These are phyloP conservation scores for Mus spicilegus DNA, from an alignment of 2,113 vertebrate species.

Conservation along the genomic window DNA sequence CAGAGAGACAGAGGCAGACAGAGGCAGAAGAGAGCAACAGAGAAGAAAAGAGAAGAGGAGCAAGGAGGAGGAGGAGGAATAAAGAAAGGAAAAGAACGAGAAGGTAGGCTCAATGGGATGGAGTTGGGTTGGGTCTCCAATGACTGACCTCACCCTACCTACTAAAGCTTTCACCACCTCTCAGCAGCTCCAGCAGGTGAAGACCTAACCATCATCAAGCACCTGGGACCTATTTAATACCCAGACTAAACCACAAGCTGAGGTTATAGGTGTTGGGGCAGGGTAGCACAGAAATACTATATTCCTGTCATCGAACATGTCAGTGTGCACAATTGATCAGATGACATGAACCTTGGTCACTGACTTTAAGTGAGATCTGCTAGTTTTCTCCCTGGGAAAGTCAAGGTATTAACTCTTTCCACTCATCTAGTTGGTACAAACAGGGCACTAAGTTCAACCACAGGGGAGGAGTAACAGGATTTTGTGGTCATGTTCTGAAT, in stretches of 20 bases:
- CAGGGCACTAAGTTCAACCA: background rate
- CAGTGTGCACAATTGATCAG: background rate
- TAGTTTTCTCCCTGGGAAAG: background rate
- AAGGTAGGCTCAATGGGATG: background rate
- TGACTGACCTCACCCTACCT: too few relatives aligned
- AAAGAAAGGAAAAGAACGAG: background rate
- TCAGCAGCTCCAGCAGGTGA: background rate
- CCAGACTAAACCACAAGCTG: background rate
- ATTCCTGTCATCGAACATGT: background rate
- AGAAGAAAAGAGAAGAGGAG: too few relatives aligned
- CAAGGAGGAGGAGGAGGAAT: accelerated
- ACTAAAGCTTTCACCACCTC: background rate
- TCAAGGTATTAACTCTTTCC: background rate
- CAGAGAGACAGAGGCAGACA: too few relatives aligned
- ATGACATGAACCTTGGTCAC: background rate
- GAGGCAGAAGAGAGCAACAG: background rate
- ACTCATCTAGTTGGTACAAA: background rate
- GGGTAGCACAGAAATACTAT: background rate
- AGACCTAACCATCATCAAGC: background rate
- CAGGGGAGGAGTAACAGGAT: background rate
- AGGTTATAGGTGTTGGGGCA: background rate
- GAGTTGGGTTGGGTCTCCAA: background rate
- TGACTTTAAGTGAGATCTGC: background rate
- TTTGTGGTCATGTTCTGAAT: background rate
- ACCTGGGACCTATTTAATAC: background rate